Base-by-base conservation (phyloP, 1,140 invertebrate genomes). In the Drosophila willistoni region DNA sequence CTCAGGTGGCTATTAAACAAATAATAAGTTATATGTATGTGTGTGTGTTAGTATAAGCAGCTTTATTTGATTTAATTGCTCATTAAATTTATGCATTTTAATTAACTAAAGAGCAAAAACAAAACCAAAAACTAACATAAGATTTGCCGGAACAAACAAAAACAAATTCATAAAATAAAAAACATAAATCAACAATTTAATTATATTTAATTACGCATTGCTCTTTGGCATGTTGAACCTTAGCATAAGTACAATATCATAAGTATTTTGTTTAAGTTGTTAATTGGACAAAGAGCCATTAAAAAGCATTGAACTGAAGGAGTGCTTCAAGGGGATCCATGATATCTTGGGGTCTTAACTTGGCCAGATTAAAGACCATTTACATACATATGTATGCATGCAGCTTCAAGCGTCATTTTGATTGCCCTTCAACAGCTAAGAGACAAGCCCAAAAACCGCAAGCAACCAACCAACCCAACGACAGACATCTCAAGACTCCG, bases 121-220 rank as follows among this genome's bases (percentile, higher is more conserved):
- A 64, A 75, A 71, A 67, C 51, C 51, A 41, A 64, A 80, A 51
- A 67, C 56, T 51, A 74, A 70, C 19, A 13, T 34, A 9, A 51
- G 2, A 65, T 12, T 33, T 42, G n/a, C 1, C 39, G 33, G 33
- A 51, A 22, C 17, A 12, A 25, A 68, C 29, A 66, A 47, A 33
- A n/a, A 2, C 33, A 29, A 29, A 29, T 29, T 29, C 29, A 29
- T 29, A 33, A 39, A 25, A 55, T 17, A 51, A 64, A 56, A 56
- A 61, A 41, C 44, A 57, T 41, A 41, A 25, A 59, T 13, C 29
- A 34, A 44, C 57, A 65, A 39, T 77, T 69, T 79, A 64, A 57
- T 73, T 65, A 54, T 72, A 79, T 64, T 78, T 82, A 85, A 86
- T 86, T 87, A 68, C 81, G 79, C 79, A 64, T 68, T 39, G 71